phyloP scores from a whole-genome alignment of 92 coral and sea anemone genomes.

The Palythoa caribaeorum region DNA sequence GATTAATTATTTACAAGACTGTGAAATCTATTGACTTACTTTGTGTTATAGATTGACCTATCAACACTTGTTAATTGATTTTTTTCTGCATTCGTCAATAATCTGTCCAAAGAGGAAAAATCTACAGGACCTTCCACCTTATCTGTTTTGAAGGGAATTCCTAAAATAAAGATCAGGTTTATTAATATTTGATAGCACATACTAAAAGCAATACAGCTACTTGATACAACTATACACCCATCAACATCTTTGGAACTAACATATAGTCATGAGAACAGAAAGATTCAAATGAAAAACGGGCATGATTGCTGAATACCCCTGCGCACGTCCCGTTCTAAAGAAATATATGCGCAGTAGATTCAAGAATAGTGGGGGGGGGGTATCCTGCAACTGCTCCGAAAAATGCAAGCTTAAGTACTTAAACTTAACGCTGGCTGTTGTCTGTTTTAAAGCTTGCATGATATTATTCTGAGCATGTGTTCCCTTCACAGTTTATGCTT shows the following conservation, averaged over 20 bases:
- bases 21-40: conserved; percentile 54
- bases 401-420: conserved; percentile 13
- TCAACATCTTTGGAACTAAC: conserved; percentile 14
- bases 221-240: conserved; percentile 14
- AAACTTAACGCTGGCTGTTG: conserved; percentile 15
- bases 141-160: conserved; percentile 14
- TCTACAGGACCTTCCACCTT: conserved; percentile 26
- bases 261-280: conserved; percentile 13
- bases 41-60: conserved; percentile 59
- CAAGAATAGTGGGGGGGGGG: conserved; percentile 15
- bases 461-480: conserved; percentile 13
- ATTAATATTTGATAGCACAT: conserved; percentile 11
- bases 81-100: conserved; percentile 55
- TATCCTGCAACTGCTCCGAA: conserved; percentile 16
- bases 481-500: conserved; percentile 14
- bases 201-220: conserved; percentile 14
- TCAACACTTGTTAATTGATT: conserved; percentile 50
- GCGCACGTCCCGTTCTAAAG: conserved; percentile 17
- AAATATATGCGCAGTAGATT: conserved; percentile 13
- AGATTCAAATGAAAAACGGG: conserved; percentile 14
- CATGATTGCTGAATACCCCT: conserved; percentile 15
- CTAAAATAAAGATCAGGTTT: conserved; percentile 12
- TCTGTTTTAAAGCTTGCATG: conserved; percentile 14
- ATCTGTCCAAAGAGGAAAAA: conserved; percentile 55
- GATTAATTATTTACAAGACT: conserved; percentile 11